Evolutionary conservation across 2,113 vertebrate species (phyloP).

Genomic region (Notiomystis cincta): DNA sequence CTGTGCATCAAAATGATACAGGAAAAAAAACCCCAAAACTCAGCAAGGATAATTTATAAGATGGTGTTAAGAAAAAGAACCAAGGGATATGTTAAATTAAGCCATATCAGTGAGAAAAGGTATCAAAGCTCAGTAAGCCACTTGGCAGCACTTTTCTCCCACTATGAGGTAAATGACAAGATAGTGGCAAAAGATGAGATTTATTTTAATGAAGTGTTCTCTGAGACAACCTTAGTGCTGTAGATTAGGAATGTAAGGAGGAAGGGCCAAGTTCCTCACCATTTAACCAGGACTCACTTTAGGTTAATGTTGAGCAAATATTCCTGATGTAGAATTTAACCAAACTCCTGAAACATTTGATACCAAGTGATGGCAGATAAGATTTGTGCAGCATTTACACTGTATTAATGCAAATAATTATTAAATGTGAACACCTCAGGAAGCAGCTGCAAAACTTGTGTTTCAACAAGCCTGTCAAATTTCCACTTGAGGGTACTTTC

Average conservation of each 20-base stretch:
- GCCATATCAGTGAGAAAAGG: neutral
- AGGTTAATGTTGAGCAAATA: neutral
- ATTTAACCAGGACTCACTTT: neutral
- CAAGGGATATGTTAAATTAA: neutral
- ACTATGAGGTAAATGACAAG: slow-evolving; percentile 7
- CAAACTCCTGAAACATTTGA: neutral
- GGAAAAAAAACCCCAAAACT: neutral
- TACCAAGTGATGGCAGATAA: neutral
- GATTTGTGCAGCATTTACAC: neutral
- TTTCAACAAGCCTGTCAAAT: neutral
- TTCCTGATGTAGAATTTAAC: neutral
- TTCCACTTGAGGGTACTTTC: neutral
- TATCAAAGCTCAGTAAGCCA: neutral
- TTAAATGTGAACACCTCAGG: neutral
- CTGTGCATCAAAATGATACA: neutral
- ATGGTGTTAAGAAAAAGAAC: neutral
- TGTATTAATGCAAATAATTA: neutral
- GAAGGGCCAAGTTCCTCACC: neutral
- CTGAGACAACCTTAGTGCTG: neutral
- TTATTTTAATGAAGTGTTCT: neutral
- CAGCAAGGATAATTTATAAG: neutral
- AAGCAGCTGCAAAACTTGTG: neutral
- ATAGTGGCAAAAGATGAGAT: neutral
- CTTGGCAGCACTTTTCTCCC: neutral
- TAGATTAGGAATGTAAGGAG: neutral